phyloP scores from a whole-genome alignment of 2,888 invertebrate genomes.

The Perdita meconis region DNA sequence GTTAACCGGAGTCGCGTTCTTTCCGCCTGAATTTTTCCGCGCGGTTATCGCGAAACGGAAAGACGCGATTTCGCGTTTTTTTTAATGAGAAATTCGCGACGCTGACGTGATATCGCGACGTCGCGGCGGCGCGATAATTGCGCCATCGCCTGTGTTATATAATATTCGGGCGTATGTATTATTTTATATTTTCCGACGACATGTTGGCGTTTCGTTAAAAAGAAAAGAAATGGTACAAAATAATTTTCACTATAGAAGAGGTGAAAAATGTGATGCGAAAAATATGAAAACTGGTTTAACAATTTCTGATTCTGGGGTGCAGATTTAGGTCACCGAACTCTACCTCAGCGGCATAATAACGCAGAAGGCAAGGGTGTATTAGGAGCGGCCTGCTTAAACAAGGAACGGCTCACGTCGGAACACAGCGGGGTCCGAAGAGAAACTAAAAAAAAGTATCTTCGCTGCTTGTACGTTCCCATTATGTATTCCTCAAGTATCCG shows the following conservation, averaged over 20 bases:
- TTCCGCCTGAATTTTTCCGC: neutral
- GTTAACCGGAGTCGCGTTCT: neutral
- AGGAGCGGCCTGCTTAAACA: slow-evolving; percentile 20
- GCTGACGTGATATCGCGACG: neutral
- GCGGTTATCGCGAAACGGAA: neutral
- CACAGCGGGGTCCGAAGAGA: neutral
- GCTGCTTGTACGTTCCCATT: slow-evolving; percentile 18
- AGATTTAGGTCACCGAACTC: slow-evolving; percentile 45
- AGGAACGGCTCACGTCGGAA: slow-evolving; percentile 1
- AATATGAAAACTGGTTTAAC: no score
- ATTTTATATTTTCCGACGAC: no score
- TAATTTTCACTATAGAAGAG: slow-evolving; percentile 29
- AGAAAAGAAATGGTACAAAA: slow-evolving; percentile 29
- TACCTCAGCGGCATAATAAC: neutral
- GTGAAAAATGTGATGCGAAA: slow-evolving; percentile 8
- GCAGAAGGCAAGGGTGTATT: no score
- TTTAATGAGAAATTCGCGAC: neutral
- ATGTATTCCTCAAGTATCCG: slow-evolving; percentile 39
- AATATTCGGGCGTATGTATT: neutral
- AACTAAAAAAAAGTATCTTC: neutral
- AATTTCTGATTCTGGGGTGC: no score
- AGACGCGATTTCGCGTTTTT: neutral
- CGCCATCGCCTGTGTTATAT: neutral
- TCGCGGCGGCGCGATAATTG: neutral
- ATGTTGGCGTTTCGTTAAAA: no score